Percentiles rank a stretch among this genome's conserved stretches.
Conservation (phyloP, 2,797 vertebrate species). For the Nothura maculosa region DNA sequence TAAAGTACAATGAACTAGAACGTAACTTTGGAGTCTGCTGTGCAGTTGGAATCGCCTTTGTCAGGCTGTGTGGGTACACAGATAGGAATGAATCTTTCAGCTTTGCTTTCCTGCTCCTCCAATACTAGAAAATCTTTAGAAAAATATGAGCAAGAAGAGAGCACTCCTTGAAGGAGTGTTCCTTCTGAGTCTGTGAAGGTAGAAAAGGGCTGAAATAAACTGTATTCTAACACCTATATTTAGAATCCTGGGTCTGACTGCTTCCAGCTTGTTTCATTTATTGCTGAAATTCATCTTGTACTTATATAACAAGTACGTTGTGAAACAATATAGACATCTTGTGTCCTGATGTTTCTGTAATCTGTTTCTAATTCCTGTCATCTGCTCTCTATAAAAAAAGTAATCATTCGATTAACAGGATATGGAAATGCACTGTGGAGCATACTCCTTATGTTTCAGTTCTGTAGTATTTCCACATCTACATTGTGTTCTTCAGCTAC, state of each 20-base stretch:
- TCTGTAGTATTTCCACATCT: background rate
- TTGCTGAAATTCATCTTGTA: background rate
- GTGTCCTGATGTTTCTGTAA: background rate
- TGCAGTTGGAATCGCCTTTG: background rate
- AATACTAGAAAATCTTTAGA: background rate
- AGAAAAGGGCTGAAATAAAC: background rate
- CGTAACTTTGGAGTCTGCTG: background rate
- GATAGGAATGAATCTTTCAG: background rate
- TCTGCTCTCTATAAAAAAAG: slow-evolving; percentile 1
- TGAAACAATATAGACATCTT: slow-evolving; percentile 4
- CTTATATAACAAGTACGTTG: background rate
- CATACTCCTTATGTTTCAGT: background rate
- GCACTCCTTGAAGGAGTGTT: too few species aligned
- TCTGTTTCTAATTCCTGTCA: slow-evolving; percentile 14
- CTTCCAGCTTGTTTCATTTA: slow-evolving; percentile 2
- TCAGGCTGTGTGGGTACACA: background rate
- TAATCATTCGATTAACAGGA: background rate
- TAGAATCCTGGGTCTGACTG: background rate
- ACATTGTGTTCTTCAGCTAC: background rate
- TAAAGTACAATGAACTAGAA: background rate
- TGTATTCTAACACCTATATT: background rate
- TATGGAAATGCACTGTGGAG: background rate
- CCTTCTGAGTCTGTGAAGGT: background rate
- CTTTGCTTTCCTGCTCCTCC: background rate
- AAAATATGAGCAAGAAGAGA: background rate